These are phyloP conservation scores for Heliconius himera DNA, from an alignment of 1,140 invertebrate genomes.

Conservation along the genomic window DNA sequence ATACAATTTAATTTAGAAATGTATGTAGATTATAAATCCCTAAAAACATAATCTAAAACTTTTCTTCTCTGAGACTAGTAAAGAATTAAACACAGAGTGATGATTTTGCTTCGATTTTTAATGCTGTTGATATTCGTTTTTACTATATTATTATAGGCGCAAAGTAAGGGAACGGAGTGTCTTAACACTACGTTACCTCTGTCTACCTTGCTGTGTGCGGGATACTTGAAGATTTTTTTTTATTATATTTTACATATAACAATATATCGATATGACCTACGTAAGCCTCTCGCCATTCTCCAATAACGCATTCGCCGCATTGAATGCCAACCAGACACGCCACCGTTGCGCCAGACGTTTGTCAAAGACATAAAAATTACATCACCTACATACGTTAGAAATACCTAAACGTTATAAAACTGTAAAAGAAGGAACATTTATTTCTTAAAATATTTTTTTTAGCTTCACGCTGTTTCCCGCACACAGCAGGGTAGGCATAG, in stretches of 20 bases:
- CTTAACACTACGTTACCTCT: too few relatives aligned
- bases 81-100: too few relatives aligned
- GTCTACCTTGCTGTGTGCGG: too few relatives aligned
- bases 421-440: neutral
- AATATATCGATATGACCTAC: neutral
- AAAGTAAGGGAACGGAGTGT: too few relatives aligned
- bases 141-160: too few relatives aligned
- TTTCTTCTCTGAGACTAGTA: too few relatives aligned
- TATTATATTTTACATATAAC: neutral
- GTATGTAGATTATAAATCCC: neutral
- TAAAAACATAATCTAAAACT: too few relatives aligned
- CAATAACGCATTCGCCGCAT: neutral
- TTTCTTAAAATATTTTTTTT: neutral
- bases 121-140: too few relatives aligned
- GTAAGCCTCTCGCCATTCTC: neutral
- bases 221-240: too few relatives aligned
- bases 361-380: neutral
- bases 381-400: neutral
- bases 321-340: slow-evolving; percentile 15
- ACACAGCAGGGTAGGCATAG: too few relatives aligned
- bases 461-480: too few relatives aligned
- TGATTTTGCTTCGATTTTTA: too few relatives aligned
- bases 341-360: neutral
- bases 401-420: neutral
- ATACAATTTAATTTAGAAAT: neutral